Base-by-base conservation (phyloP, 1,140 invertebrate genomes). In the Adelges cooleyi region DNA sequence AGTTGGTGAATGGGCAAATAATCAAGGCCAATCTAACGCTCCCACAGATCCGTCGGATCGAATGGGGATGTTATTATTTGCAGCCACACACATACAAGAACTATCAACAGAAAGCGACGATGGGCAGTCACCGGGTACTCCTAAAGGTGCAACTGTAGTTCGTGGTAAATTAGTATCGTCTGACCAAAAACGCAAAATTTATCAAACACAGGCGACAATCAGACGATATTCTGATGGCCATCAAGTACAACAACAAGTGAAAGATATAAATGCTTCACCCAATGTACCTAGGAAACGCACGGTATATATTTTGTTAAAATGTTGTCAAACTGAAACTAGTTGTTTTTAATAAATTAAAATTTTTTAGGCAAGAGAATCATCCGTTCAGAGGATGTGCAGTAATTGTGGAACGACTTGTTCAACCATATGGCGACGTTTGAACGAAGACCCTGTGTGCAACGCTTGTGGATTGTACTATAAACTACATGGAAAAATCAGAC, bases 401-500 rank as follows among this genome's bases (percentile, higher is more conserved):
- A 62, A 67, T 44, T 67, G 66, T 59, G 52, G 48, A 17, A 56
- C 66, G 13, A 56, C 54, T 1, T 56, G 48, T 48, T 59, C 66
- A 44, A 67, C 66, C 36, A 67, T 67, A 49, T 67, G 66, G 66
- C 44, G 66, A 42, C 29, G 66, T 42, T 13, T 59, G n/a, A 48
- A 56, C 50, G 54, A 56, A 54, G 54, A 67, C n/a, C 53, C 48
- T 29, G 66, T 67, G 3, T 67, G 66, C 23, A 67, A 67, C 25
- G 66, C 66, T 15, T 67, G 66, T 54, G 54, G 66, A 62, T 51
- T 67, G n/a, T 67, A 67, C 25, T 67, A 67, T 25, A 67, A 67
- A 44, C 38, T 67, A 27, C 66, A 67, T 62, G 54, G 54, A 40
- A 59, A 67, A 40, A 56, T 59, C 22, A 54, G 66, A 49, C 66